A percentile compares a stretch with the other conserved stretches of the same genome.
These are phyloP conservation scores for Phyllostomus discolor DNA, from an alignment of 2,113 vertebrate species.

Conservation along the genomic window DNA sequence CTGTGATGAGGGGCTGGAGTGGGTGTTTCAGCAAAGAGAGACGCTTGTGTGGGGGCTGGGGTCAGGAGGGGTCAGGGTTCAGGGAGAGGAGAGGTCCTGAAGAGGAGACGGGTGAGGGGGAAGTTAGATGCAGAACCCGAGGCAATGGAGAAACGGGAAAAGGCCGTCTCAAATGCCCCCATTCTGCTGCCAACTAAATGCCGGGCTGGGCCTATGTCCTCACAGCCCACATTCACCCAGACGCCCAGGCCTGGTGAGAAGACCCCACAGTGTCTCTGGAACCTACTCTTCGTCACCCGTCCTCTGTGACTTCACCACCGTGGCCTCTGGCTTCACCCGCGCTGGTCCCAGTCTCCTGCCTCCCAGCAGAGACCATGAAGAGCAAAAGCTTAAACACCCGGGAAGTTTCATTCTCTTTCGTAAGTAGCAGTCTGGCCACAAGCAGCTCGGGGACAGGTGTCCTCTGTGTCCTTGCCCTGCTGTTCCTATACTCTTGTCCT, in stretches of 20 bases:
- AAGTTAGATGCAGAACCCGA: background rate
- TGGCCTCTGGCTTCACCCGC: background rate
- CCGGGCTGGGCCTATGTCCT: background rate
- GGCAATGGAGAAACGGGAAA: background rate
- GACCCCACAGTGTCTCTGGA: background rate
- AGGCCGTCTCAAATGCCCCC: background rate
- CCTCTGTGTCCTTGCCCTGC: background rate
- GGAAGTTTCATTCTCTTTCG: background rate
- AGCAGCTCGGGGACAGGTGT: background rate
- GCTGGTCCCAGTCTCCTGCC: background rate
- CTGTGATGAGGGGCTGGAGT: background rate
- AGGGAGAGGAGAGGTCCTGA: background rate
- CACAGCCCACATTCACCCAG: background rate
- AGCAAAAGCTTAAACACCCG: background rate
- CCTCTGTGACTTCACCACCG: background rate
- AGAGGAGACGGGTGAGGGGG: background rate
- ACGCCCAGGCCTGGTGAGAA: background rate
- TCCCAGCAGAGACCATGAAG: background rate
- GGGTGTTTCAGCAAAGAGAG: background rate
- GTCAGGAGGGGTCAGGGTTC: background rate
- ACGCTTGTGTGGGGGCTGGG: background rate
- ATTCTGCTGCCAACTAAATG: background rate
- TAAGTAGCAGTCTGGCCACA: background rate
- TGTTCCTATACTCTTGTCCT: background rate
- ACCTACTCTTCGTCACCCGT: fast-evolving